phyloP scores from a whole-genome alignment of 2,888 invertebrate species.

The Lepidochitona cinerea region DNA sequence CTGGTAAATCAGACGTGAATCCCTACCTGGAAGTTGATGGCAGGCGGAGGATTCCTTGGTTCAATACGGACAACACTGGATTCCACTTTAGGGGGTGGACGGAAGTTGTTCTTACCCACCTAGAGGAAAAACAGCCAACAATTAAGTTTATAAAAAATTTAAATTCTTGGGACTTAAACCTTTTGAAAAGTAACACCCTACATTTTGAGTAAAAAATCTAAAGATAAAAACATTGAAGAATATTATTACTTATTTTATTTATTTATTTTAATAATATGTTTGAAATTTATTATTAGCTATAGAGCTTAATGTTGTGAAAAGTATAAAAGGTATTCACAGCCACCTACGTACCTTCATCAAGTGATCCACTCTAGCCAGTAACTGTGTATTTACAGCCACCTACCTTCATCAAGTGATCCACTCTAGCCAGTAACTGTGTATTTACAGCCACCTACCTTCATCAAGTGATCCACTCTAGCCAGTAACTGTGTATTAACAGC shows the following conservation, averaged over 20 bases:
- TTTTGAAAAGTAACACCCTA: too few species aligned
- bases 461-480: conserved; percentile 93
- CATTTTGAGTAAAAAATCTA: too few species aligned
- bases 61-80: conserved; percentile 98
- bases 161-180: too few species aligned
- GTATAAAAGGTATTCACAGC: conserved; percentile 99
- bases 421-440: conserved; percentile 93
- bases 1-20: not conserved
- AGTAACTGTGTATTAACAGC: conserved; percentile 97
- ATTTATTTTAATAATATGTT: too few species aligned
- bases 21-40: conserved; percentile 82
- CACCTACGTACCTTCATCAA: conserved; percentile 96
- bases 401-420: conserved; percentile 96
- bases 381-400: conserved; percentile 96
- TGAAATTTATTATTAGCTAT: too few species aligned
- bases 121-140: conserved; percentile 71
- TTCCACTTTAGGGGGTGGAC: conserved; percentile 99
- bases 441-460: conserved; percentile 98
- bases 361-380: conserved; percentile 94
- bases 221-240: too few species aligned
- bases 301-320: too few species aligned
- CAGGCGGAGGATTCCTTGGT: conserved; percentile 96
- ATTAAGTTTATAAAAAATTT: not conserved
- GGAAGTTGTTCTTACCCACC: conserved; percentile 97
- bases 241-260: too few species aligned